Conservation (phyloP, 2,113 vertebrate genomes). For the Clarias macrocephalus region DNA sequence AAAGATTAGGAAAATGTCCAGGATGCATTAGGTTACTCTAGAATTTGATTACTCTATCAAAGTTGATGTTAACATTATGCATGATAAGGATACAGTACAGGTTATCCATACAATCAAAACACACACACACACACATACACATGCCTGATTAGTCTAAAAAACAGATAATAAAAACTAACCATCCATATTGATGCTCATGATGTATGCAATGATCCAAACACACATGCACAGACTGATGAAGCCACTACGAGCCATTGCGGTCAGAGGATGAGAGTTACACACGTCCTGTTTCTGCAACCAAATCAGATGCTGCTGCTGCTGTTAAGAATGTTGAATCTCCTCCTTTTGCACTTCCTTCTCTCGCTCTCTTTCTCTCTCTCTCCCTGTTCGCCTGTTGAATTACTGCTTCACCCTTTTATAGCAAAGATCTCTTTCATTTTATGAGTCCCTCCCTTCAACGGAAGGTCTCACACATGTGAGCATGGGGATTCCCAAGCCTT, state of each 20-base stretch:
- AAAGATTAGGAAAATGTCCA: background rate
- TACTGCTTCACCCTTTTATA: slow-evolving; percentile 28
- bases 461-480: background rate
- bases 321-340: background rate
- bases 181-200: slow-evolving; percentile 17
- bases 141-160: background rate
- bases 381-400: background rate
- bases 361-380: background rate
- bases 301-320: background rate
- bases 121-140: background rate
- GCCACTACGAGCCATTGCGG: slow-evolving; percentile 12
- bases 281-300: background rate
- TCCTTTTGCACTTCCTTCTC: background rate
- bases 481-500: background rate
- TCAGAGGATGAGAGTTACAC: background rate
- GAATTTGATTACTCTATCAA: background rate
- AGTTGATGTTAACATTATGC: background rate
- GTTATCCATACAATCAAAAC: background rate
- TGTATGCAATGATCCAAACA: slow-evolving; percentile 10
- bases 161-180: slow-evolving; percentile 31
- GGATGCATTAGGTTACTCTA: background rate
- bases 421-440: slow-evolving; percentile 32
- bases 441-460: background rate
- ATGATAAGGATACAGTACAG: background rate
- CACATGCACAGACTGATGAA: background rate